phyloP scores from a whole-genome alignment of 30 jellyfish, hydroid and myxozoan species.

The Sanderia malayensis region DNA sequence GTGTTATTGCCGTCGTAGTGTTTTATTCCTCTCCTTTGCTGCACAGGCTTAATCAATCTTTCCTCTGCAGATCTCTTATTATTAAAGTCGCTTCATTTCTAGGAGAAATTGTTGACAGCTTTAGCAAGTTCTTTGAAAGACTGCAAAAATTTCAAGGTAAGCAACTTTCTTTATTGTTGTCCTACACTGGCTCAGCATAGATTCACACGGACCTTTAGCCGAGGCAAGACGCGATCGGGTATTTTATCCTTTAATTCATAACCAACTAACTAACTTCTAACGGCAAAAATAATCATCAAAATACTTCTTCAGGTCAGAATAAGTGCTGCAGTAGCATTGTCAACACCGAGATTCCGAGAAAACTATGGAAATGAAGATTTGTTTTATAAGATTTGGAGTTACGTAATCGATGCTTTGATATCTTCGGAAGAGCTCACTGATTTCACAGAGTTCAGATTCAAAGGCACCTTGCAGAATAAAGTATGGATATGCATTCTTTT shows the following conservation, averaged over 20 bases:
- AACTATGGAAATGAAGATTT: conserved; percentile 51
- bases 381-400: conserved; percentile 57
- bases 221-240: too few species aligned
- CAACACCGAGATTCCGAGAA: conserved; percentile 38
- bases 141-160: conserved; percentile 92
- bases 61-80: too few species aligned
- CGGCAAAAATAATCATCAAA: background rate
- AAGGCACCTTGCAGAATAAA: conserved; percentile 73
- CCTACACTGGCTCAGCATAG: too few species aligned
- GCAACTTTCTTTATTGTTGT: background rate
- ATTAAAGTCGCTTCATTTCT: background rate
- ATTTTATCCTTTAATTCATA: too few species aligned
- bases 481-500: conserved; percentile 23
- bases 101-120: conserved; percentile 69
- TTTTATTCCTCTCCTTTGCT: too few species aligned
- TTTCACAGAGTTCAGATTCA: conserved; percentile 90
- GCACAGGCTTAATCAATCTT: too few species aligned
- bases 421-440: conserved; percentile 85
- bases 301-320: conserved; percentile 77
- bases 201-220: too few species aligned
- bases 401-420: conserved; percentile 55
- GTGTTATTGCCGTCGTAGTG: too few species aligned
- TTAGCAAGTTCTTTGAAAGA: conserved; percentile 71
- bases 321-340: conserved; percentile 90
- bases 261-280: too few species aligned